Evolutionary conservation across 2,113 vertebrate species (phyloP).

Genomic region (Hippocampus abdominalis): DNA sequence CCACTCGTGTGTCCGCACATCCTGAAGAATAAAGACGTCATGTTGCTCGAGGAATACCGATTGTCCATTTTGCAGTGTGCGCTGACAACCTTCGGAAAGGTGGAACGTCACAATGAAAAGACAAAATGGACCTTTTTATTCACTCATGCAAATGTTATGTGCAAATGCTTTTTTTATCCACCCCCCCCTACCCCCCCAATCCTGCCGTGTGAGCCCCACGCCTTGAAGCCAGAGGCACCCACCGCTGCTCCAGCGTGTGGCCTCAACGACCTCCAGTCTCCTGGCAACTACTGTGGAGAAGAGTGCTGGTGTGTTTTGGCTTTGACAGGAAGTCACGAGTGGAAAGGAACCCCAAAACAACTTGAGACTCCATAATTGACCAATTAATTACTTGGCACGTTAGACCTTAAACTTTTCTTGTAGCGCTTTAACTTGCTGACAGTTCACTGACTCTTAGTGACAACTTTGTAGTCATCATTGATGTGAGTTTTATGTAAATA

Average conservation of each 20-base stretch:
- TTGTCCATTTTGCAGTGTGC: slow-evolving; percentile 34
- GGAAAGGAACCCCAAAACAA: slow-evolving; percentile 37
- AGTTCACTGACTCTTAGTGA: too few relatives aligned
- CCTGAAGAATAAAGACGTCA: slow-evolving; percentile 14
- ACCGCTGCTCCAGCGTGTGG: slow-evolving; percentile 47
- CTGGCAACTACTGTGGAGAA: slow-evolving; percentile 57
- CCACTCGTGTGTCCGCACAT: slow-evolving; percentile 6
- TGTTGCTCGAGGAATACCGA: slow-evolving; percentile 15
- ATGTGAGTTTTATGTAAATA: too few relatives aligned
- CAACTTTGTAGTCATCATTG: too few relatives aligned
- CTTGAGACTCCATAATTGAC: slow-evolving; percentile 30
- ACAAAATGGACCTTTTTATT: slow-evolving; percentile 30
- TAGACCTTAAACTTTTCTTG: too few relatives aligned
- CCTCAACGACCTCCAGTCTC: slow-evolving; percentile 64
- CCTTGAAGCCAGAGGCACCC: slow-evolving; percentile 54
- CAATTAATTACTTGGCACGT: slow-evolving; percentile 3
- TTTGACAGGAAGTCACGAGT: slow-evolving; percentile 50
- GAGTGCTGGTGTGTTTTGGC: slow-evolving; percentile 42
- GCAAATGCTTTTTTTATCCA: slow-evolving; percentile 51
- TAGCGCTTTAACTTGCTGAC: too few relatives aligned
- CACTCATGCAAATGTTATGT: slow-evolving; percentile 64
- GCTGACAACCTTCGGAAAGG: slow-evolving; percentile 38
- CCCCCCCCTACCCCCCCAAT: slow-evolving; percentile 6
- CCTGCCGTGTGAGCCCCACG: slow-evolving; percentile 42
- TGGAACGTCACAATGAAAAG: slow-evolving; percentile 44